A percentile compares a stretch with the other conserved stretches of the same genome.
phyloP scores from a whole-genome alignment of 2,888 invertebrate species.

The Sphinx pinastri region DNA sequence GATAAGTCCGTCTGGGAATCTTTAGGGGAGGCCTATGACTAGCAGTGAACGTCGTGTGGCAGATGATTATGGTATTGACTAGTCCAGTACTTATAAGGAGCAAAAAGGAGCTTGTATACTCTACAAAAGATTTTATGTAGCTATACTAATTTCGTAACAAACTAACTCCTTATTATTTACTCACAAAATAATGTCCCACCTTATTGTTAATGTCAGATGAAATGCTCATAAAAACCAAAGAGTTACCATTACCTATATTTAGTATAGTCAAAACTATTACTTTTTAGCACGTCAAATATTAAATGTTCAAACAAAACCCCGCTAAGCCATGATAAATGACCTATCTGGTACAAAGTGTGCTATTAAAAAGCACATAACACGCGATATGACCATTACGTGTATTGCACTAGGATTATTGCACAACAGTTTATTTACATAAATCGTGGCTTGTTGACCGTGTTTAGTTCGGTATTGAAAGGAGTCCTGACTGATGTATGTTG shows the following conservation, averaged over 20 bases:
- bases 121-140: too few relatives aligned
- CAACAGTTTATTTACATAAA: constrained; percentile 15
- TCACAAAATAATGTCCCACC: too few relatives aligned
- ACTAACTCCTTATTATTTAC: too few relatives aligned
- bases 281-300: constrained; percentile 4
- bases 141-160: too few relatives aligned
- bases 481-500: not conserved
- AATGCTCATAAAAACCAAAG: not conserved
- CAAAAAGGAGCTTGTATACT: too few relatives aligned
- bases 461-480: constrained; percentile 7
- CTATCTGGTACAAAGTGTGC: constrained; percentile 19
- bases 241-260: not conserved
- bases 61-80: too few relatives aligned
- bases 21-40: too few relatives aligned
- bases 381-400: constrained; percentile 20
- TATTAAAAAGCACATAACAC: constrained; percentile 12
- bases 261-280: not conserved
- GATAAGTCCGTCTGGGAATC: too few relatives aligned
- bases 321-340: constrained; percentile 9
- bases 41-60: too few relatives aligned
- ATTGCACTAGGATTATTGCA: constrained; percentile 20
- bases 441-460: not conserved
- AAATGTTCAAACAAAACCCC: not conserved
- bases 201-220: not conserved
- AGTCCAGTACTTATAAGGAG: too few relatives aligned